These are phyloP conservation scores for Corythoichthys haematopterus DNA, from an alignment of 2,113 vertebrate genomes.

Conservation along the genomic window DNA sequence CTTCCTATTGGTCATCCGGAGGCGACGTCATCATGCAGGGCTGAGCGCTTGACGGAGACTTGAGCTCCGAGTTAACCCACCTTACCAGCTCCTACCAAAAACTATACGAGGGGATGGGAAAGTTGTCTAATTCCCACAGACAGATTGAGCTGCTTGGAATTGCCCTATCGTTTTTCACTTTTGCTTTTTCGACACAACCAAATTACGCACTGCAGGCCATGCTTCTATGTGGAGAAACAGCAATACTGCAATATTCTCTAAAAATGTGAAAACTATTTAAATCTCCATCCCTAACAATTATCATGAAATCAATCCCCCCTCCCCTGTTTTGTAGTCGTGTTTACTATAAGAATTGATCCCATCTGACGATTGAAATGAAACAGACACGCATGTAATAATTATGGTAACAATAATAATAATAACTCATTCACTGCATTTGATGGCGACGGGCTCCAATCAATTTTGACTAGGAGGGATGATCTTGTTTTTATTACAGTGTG, in stretches of 20 bases:
- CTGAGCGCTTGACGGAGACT: slow-evolving; percentile 81
- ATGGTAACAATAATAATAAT: not conserved
- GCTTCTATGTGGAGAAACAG: too few species aligned
- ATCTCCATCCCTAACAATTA: slow-evolving; percentile 16
- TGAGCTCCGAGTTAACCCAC: slow-evolving; percentile 83
- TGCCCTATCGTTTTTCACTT: slow-evolving; percentile 32
- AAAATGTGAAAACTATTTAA: too few species aligned
- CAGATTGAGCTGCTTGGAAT: slow-evolving; percentile 44
- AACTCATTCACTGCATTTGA: not conserved
- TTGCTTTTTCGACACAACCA: slow-evolving; percentile 40
- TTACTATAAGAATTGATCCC: slow-evolving; percentile 1
- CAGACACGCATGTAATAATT: not conserved
- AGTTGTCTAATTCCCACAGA: slow-evolving; percentile 65
- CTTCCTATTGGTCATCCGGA: slow-evolving; percentile 90
- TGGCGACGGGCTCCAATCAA: too few species aligned
- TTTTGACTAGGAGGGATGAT: too few species aligned
- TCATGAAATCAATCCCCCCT: not conserved
- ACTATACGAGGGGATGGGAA: slow-evolving; percentile 62
- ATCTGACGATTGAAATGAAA: not conserved
- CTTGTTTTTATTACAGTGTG: too few species aligned
- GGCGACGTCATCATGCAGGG: slow-evolving; percentile 82
- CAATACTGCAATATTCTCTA: too few species aligned
- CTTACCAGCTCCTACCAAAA: slow-evolving; percentile 76
- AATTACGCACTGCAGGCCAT: slow-evolving; percentile 44
- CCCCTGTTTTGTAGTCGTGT: not conserved